phyloP scores from a whole-genome alignment of 92 coral and sea anemone species.

The Zoanthus solanderi region DNA sequence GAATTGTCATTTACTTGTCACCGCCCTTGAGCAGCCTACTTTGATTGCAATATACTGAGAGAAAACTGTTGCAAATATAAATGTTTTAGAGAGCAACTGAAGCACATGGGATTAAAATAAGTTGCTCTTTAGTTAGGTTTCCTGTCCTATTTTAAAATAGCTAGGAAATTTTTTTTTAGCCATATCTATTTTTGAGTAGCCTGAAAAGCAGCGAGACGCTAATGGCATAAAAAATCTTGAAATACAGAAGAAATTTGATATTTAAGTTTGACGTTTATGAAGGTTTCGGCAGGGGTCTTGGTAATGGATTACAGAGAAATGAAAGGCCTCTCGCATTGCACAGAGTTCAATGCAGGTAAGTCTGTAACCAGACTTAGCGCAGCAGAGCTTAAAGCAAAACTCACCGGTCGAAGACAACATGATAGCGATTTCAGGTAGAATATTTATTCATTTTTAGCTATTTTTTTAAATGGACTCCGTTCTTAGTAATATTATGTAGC shows the following conservation, averaged over 20 bases:
- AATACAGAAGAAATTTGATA: slow-evolving; percentile 27
- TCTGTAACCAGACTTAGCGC: background rate
- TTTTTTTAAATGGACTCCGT: background rate
- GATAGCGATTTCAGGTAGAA: slow-evolving; percentile 23
- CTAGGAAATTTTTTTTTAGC: background rate
- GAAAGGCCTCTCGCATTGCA: slow-evolving; percentile 27
- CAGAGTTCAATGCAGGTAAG: background rate
- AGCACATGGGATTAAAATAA: background rate
- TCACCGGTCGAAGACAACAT: background rate
- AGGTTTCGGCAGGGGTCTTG: slow-evolving; percentile 17
- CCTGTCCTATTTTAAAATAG: background rate
- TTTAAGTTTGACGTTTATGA: slow-evolving; percentile 26
- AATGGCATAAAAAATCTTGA: slow-evolving; percentile 3
- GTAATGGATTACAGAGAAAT: slow-evolving; percentile 3
- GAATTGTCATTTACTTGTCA: slow-evolving; percentile 25
- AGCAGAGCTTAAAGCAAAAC: background rate
- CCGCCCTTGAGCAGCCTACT: background rate
- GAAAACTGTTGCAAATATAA: background rate
- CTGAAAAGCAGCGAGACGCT: background rate
- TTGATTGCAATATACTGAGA: slow-evolving; percentile 8
- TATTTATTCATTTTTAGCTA: background rate
- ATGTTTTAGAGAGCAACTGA: background rate
- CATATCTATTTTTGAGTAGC: background rate
- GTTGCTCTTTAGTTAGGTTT: background rate
- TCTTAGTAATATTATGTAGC: background rate